These are phyloP conservation scores for Nilaparvata lugens DNA, from an alignment of 1,140 invertebrate genomes.

Conservation along the genomic window DNA sequence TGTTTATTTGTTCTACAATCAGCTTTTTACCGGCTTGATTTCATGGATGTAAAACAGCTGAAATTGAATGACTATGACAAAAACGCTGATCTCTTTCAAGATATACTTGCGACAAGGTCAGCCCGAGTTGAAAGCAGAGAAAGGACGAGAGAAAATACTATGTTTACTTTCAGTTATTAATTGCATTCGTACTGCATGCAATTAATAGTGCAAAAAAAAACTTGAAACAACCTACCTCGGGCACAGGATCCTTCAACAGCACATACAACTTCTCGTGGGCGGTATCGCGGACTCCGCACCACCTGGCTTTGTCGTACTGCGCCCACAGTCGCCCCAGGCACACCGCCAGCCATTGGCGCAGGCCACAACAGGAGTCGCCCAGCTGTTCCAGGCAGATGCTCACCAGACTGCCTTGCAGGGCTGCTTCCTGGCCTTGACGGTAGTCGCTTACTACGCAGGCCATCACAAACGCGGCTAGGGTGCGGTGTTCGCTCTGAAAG, in stretches of 20 bases:
- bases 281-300: constrained; percentile 91
- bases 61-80: no score
- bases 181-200: no score
- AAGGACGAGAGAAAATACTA: no score
- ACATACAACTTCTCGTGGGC: constrained; percentile 89
- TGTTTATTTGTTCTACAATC: no score
- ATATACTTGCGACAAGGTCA: no score
- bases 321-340: constrained; percentile 91
- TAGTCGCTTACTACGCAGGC: constrained; percentile 88
- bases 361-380: constrained; percentile 48
- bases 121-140: no score
- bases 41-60: no score
- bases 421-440: constrained; percentile 75
- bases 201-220: no score
- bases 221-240: constrained; percentile 71
- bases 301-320: constrained; percentile 82
- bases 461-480: constrained; percentile 84
- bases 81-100: no score
- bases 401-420: constrained; percentile 76
- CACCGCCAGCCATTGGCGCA: constrained; percentile 87
- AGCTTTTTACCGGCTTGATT: no score
- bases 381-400: constrained; percentile 82
- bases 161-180: no score
- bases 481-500: constrained; percentile 70
- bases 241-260: constrained; percentile 66